Base-by-base conservation (phyloP, 2,888 invertebrate species). In the Cephus pygmeus region DNA sequence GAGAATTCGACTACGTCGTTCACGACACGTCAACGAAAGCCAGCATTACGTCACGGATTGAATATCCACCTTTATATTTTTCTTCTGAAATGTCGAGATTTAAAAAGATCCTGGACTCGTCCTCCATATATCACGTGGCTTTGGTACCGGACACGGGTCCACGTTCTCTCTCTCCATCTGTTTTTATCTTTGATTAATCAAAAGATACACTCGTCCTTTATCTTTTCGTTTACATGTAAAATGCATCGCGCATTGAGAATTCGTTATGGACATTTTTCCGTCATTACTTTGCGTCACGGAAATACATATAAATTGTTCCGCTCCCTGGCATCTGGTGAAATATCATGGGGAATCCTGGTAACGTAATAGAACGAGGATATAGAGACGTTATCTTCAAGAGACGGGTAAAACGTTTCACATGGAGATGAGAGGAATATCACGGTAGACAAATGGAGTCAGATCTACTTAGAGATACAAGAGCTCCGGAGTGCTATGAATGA, bases 371-470 rank as follows among this genome's bases (percentile, higher is more conserved):
- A 76, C 4, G 56, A 56, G 56, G 77, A 79, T 74, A 75, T 69
- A 30, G 69, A 78, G 36, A 77, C 68, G 75, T 77, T 80, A 80
- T 79, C 76, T 79, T n/a, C 1, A 9, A 23, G 56, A 23, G 56
- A 79, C 73, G 78, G 36, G 34, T 75, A n/a, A 75, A 75, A 34
- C 23, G 76, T 34, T 69, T 40, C 76, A 79, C 77, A 79, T 79
- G 81, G 77, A 79, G 77, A 81, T 79, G 79, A 77, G 79, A 31
- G 73, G 69, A 79, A 74, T 75, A 80, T 77, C 77, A 56, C 69
- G 73, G 76, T 77, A 80, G 79, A 79, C 74, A 80, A 80, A 78
- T 81, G 79, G 77, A 80, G 36, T 76, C 76, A 73, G 78, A 80
- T 78, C 76, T 77, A 2, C 73, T 34, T 31, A 56, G 68, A 68